Conservation (phyloP, 2,113 vertebrate species). For the Carollia perspicillata region DNA sequence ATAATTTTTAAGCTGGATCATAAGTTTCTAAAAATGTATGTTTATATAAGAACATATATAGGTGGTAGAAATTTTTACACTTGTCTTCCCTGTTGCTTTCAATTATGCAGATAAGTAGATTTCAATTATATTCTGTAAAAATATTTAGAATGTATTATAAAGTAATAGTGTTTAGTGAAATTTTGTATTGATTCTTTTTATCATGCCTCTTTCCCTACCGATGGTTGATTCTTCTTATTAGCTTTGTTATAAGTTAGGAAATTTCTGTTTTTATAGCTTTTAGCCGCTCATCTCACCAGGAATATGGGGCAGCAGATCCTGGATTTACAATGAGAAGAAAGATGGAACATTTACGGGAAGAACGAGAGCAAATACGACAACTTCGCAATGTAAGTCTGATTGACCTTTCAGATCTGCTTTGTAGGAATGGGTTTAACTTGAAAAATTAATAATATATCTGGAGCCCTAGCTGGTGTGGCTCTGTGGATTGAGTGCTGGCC, state of each 20-base stretch:
- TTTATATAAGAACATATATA: conserved; percentile 44
- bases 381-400: conserved; percentile 88
- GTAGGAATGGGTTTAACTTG: conserved; percentile 12
- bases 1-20: conserved; percentile 43
- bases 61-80: conserved; percentile 32
- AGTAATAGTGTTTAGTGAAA: background rate
- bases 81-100: conserved; percentile 46
- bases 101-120: conserved; percentile 38
- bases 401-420: background rate
- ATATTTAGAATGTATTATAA: conserved; percentile 12
- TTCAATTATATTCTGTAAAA: conserved; percentile 12
- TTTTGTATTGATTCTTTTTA: conserved; percentile 51
- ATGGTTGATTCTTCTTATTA: conserved; percentile 12
- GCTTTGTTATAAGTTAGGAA: conserved; percentile 35
- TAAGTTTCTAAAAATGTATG: conserved; percentile 41
- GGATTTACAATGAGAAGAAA: conserved; percentile 99
- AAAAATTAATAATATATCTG: background rate
- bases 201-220: conserved; percentile 13
- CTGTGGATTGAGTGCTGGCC: too few species aligned
- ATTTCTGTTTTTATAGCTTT: conserved; percentile 85
- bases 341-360: conserved; percentile 98
- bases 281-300: conserved; percentile 89
- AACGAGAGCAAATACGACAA: conserved; percentile 94
- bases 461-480: too few species aligned
- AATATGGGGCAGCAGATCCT: conserved; percentile 89